phyloP scores from a whole-genome alignment of 2,113 vertebrate species.

The Syngnathus scovelli region DNA sequence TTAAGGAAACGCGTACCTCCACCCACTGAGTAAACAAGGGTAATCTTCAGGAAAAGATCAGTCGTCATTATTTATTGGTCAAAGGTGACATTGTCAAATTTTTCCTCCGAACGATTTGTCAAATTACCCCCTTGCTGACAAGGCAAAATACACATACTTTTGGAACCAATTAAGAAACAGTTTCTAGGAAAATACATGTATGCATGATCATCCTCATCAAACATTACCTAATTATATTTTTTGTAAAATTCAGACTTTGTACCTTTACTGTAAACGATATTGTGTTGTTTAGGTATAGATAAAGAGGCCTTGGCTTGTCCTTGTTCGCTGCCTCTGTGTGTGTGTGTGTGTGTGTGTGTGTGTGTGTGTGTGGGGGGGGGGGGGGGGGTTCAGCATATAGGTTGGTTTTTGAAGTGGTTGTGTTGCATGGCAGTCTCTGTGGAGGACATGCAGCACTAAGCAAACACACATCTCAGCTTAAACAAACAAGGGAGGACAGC shows the following conservation, averaged over 20 bases:
- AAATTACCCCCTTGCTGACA: slow-evolving; percentile 1
- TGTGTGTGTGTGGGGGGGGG: slow-evolving; percentile 13
- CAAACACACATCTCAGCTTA: slow-evolving; percentile 65
- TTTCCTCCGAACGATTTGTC: slow-evolving; percentile 31
- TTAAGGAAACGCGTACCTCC: slow-evolving; percentile 41
- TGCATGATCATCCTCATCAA: neutral
- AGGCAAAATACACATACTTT: neutral
- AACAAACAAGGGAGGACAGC: slow-evolving; percentile 86
- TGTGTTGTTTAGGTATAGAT: slow-evolving; percentile 28
- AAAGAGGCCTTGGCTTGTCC: slow-evolving; percentile 50
- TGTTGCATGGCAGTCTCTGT: slow-evolving; percentile 40
- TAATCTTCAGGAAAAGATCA: slow-evolving; percentile 59
- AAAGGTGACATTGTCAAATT: slow-evolving; percentile 61
- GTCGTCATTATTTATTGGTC: slow-evolving; percentile 60
- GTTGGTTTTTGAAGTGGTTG: slow-evolving; percentile 53
- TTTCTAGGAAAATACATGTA: neutral
- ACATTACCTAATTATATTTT: neutral
- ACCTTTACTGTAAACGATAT: neutral
- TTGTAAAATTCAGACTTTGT: neutral
- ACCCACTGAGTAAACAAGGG: slow-evolving; percentile 48
- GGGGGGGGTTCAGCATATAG: slow-evolving; percentile 15
- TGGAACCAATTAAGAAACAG: neutral
- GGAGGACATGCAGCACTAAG: slow-evolving; percentile 54
- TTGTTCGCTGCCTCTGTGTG: slow-evolving; percentile 1
- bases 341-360: slow-evolving; percentile 28